Evolutionary conservation across 2,113 vertebrate genomes (phyloP).

Genomic region (Shinisaurus crocodilurus): DNA sequence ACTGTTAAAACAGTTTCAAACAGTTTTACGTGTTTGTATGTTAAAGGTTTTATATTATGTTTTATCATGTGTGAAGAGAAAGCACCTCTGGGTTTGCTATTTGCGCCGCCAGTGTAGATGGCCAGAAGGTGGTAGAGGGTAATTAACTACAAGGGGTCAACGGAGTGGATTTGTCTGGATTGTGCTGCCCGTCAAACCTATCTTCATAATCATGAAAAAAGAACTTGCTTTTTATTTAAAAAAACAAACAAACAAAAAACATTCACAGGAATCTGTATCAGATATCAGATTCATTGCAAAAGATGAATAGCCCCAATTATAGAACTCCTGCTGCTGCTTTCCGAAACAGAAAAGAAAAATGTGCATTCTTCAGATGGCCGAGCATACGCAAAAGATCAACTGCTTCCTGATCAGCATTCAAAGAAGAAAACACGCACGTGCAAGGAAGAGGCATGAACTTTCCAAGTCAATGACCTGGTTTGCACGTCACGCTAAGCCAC

Average conservation of each 20-base stretch:
- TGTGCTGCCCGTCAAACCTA: neutral
- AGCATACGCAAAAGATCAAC: slow-evolving; percentile 7
- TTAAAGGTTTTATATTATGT: too few relatives aligned
- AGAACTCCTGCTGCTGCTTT: neutral
- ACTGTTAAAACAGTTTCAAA: too few relatives aligned
- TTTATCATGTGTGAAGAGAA: neutral
- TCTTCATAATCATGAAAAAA: neutral
- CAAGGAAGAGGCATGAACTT: neutral
- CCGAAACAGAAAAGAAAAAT: slow-evolving; percentile 23
- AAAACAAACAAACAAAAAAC: neutral
- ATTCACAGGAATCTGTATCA: neutral
- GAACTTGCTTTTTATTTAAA: neutral
- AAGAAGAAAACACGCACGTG: neutral
- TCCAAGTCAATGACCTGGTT: neutral
- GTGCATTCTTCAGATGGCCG: neutral
- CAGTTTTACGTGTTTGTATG: too few relatives aligned
- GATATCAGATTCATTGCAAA: neutral
- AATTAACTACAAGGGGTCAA: neutral
- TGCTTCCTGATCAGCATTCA: neutral
- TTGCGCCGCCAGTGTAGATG: neutral
- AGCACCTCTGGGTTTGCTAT: neutral
- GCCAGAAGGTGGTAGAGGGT: neutral
- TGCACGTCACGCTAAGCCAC: too few relatives aligned
- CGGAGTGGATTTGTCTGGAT: neutral
- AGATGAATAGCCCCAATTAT: neutral